Evolutionary conservation across 2,113 vertebrate species (phyloP).

Genomic region (Hyperoodon ampullatus): DNA sequence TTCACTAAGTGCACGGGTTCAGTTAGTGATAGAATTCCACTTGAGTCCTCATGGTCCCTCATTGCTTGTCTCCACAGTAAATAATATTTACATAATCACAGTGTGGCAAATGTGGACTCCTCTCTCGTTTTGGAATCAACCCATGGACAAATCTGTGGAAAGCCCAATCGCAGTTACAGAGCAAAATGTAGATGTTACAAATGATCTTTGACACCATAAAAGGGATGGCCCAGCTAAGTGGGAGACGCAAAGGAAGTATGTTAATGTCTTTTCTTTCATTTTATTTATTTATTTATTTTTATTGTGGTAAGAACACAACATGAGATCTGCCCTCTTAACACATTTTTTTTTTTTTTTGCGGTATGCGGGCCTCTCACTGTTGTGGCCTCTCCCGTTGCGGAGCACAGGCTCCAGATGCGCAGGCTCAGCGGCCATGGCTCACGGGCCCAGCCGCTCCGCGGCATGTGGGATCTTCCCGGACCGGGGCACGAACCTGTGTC

Average conservation of each 20-base stretch:
- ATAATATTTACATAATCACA: background rate
- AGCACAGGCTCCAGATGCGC: no score
- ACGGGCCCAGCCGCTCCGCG: no score
- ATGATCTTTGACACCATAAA: background rate
- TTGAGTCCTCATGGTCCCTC: background rate
- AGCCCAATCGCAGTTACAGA: accelerated
- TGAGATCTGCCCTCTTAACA: background rate
- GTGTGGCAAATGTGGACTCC: background rate
- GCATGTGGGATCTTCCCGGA: no score
- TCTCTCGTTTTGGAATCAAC: background rate
- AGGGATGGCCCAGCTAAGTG: accelerated
- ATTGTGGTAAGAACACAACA: background rate
- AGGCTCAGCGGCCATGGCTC: no score
- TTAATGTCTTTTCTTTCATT: background rate
- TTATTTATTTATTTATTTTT: background rate
- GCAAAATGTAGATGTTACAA: no score
- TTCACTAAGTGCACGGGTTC: background rate
- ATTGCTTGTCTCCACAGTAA: background rate
- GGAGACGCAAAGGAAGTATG: background rate
- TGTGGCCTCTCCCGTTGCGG: no score
- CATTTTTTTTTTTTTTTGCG: no score
- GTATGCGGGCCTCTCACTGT: no score
- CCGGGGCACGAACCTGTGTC: no score
- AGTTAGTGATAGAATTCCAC: background rate
- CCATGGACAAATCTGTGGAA: no score